A percentile compares a stretch with the other conserved stretches of the same genome.
Conservation (phyloP, 2,797 vertebrate species). For the Pangasius macronema region DNA sequence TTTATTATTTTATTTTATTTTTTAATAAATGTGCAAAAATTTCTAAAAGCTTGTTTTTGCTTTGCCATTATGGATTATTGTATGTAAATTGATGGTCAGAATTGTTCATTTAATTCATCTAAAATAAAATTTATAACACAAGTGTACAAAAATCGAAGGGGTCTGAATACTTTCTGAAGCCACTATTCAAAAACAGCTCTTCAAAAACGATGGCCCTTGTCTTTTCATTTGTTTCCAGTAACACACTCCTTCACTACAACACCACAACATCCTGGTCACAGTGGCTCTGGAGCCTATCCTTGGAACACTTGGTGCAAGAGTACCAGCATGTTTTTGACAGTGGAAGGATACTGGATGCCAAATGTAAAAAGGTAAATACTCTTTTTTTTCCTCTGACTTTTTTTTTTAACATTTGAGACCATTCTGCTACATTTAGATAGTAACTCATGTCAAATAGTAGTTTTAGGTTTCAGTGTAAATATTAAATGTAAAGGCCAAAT, state of each 20-base stretch:
- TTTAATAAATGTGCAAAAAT: background rate
- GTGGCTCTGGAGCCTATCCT: background rate
- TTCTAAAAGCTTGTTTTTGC: background rate
- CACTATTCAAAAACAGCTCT: constrained; percentile 21
- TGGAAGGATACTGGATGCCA: background rate
- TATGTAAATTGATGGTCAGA: background rate
- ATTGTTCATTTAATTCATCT: too few relatives aligned
- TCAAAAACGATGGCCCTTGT: constrained; percentile 1
- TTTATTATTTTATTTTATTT: background rate
- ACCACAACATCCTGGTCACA: background rate
- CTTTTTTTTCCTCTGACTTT: background rate
- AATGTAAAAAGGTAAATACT: background rate
- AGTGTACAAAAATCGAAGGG: background rate
- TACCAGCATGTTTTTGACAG: background rate
- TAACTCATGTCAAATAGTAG: background rate
- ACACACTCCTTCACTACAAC: background rate
- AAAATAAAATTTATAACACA: background rate
- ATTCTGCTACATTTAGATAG: background rate
- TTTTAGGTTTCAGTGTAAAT: background rate
- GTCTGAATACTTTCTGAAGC: background rate
- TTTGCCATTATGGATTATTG: background rate
- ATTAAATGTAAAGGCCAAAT: background rate
- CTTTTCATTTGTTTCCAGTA: background rate
- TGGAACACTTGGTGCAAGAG: background rate
- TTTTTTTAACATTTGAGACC: background rate